Conservation (phyloP, 2,888 invertebrate species). For the Allophyes oxyacanthae region DNA sequence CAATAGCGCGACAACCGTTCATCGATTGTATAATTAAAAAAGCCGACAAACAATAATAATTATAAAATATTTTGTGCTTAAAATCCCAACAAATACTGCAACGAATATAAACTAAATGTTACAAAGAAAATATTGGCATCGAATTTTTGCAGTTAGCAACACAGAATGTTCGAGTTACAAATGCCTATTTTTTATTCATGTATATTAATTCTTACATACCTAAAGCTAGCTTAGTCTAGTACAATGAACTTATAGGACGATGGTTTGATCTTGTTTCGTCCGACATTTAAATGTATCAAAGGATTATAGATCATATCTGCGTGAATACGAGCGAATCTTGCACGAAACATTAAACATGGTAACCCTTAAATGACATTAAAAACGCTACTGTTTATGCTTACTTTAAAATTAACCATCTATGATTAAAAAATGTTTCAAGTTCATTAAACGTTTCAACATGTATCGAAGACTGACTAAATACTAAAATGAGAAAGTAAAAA, state of each 20-base stretch:
- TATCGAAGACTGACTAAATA: conserved; percentile 55
- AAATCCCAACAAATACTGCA: conserved; percentile 79
- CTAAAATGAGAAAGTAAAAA: conserved; percentile 44
- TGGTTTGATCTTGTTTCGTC: conserved; percentile 52
- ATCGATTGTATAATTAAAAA: conserved; percentile 71
- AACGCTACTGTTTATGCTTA: conserved; percentile 55
- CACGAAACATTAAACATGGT: conserved; percentile 54
- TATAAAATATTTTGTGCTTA: conserved; percentile 71
- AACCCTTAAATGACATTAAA: conserved; percentile 57
- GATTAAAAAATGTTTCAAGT: conserved; percentile 36
- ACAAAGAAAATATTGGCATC: conserved; percentile 69
- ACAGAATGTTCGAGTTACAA: conserved; percentile 77
- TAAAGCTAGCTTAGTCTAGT: conserved; percentile 82
- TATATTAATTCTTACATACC: conserved; percentile 76
- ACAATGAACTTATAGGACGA: conserved; percentile 73
- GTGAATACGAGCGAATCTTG: conserved; percentile 48
- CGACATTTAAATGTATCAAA: conserved; percentile 52
- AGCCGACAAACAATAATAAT: conserved; percentile 67
- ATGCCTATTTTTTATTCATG: conserved; percentile 75
- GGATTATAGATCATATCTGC: conserved; percentile 51
- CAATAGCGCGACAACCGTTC: conserved; percentile 77
- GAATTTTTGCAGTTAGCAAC: conserved; percentile 74
- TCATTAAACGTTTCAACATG: conserved; percentile 48
- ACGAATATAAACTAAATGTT: conserved; percentile 71
- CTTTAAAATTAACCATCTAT: conserved; percentile 55